phyloP scores from a whole-genome alignment of 2,888 invertebrate genomes.

The Litoditis marina region DNA sequence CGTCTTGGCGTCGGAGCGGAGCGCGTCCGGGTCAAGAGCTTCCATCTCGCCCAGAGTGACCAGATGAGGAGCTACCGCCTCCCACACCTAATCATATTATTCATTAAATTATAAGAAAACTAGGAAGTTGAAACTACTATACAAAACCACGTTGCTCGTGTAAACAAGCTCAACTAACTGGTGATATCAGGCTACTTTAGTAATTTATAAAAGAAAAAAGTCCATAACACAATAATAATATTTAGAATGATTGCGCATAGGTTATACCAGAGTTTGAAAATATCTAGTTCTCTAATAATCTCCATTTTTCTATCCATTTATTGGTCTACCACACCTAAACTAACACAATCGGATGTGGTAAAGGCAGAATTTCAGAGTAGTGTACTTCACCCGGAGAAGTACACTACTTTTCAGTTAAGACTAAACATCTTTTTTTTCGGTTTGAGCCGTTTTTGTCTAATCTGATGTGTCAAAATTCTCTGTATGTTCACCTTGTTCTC shows the following conservation, averaged over 20 bases:
- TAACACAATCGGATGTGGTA: not conserved
- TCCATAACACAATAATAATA: not conserved
- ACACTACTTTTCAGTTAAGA: no score
- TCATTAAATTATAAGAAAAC: no score
- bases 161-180: no score
- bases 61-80: constrained; percentile 66
- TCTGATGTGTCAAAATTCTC: not conserved
- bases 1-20: constrained; percentile 44
- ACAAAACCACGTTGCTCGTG: no score
- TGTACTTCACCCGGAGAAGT: no score
- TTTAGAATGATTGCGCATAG: not conserved
- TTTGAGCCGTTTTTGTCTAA: not conserved
- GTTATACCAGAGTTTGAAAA: no score
- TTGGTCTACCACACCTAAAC: no score
- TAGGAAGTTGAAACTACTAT: no score
- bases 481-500: constrained; percentile 62
- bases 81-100: constrained; percentile 70
- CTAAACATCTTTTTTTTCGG: not conserved
- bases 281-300: no score
- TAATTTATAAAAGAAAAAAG: no score
- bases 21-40: constrained; percentile 57
- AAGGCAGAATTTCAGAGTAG: not conserved
- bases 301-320: no score
- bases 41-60: constrained; percentile 62
- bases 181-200: no score